Evolutionary conservation across 2,797 vertebrate species (phyloP).

Genomic region (Acridotheres tristis): DNA sequence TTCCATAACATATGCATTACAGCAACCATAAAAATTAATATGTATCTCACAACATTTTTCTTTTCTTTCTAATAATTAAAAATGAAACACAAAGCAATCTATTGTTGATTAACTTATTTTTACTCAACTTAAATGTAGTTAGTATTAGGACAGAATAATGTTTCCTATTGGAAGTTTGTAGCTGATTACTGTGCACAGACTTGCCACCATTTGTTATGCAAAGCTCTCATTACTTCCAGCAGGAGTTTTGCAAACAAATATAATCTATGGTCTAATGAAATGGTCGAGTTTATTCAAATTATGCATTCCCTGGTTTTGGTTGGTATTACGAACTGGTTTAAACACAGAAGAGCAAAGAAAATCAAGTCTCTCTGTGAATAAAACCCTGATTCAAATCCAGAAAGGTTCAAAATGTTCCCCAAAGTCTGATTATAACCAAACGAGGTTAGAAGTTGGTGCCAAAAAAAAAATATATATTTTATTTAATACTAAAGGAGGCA

Average conservation of each 20-base stretch:
- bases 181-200: not conserved
- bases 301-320: not conserved
- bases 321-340: rapidly evolving
- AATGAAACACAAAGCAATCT: not conserved
- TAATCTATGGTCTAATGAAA: not conserved
- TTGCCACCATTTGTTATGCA: not conserved
- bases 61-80: not conserved
- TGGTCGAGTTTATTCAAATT: not conserved
- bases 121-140: not conserved
- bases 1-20: not conserved
- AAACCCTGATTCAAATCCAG: rapidly evolving
- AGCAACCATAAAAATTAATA: not conserved
- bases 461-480: not conserved
- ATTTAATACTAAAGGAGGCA: no score
- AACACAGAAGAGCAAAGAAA: not conserved
- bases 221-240: not conserved
- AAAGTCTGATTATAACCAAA: not conserved
- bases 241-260: not conserved
- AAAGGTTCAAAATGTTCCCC: rapidly evolving
- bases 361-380: not conserved
- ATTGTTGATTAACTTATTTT: not conserved
- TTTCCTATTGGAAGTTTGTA: not conserved
- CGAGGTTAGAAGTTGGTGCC: not conserved
- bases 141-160: not conserved
- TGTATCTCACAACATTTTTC: not conserved